Evolutionary conservation across 2,888 invertebrate species (phyloP), one percentile per base, ranked within the genome.

Genomic region (Tetragonisca angustula): DNA sequence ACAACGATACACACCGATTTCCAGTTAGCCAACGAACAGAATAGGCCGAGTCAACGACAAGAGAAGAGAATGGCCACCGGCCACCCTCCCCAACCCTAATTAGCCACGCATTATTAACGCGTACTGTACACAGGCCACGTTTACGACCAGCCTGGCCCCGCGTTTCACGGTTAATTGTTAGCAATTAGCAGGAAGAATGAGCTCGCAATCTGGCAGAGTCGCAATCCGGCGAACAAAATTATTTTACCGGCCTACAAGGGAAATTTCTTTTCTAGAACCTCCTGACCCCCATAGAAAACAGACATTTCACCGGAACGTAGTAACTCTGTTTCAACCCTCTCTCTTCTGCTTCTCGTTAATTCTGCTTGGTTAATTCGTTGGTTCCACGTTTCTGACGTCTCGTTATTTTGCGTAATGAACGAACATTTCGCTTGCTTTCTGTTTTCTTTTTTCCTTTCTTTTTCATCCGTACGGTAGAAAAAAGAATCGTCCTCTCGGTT

Each of bases 71-170:
- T 76, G 62, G 61, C 76, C 67, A 74, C 62, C 70, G 68, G 24
- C 21, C 69, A 2, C n/a, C n/a, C 59, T 52, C n/a, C 19, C 50
- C 71, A 52, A 75, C 36, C 76, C 86, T 88, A 89, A 89, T 89
- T 89, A 89, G 88, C 86, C 83, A 81, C 88, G 89, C 89, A 89
- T 89, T 89, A 89, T 89, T 89, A 89, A 89, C 88, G 89, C 84
- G 81, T 77, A 77, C 87, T 70, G 82, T 88, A 87, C 80, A 76
- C 85, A 81, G 76, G 78, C 74, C 79, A 43, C 74, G 85, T 83
- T 89, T 85, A 89, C 89, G 88, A 67, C 76, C 78, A 78, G 72
- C 80, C 70, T 64, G 56, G 32, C 21, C 69, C 52, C 78, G 75
- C 70, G 77, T 75, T 89, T 70, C 79, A 62, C 67, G 69, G 89